phyloP scores from a whole-genome alignment of 2,113 vertebrate species.

The Epinephelus cyanopodus region DNA sequence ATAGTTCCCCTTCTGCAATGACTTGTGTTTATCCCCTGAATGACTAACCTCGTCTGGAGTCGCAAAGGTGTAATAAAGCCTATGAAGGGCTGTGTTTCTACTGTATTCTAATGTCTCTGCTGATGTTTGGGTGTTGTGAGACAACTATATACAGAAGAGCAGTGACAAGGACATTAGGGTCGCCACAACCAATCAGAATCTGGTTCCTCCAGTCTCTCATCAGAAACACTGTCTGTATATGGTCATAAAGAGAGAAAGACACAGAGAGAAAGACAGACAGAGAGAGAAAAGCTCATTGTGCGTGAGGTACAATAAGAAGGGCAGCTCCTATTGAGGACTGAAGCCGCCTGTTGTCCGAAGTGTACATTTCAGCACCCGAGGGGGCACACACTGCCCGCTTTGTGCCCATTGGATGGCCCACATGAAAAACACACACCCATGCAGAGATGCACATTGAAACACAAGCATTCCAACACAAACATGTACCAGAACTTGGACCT shows the following conservation, averaged over 20 bases:
- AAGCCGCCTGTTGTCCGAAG: slow-evolving; percentile 84
- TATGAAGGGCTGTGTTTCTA: not conserved
- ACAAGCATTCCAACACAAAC: slow-evolving; percentile 56
- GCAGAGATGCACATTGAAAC: slow-evolving; percentile 56
- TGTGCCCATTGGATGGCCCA: slow-evolving; percentile 77
- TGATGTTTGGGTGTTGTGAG: slow-evolving; percentile 14
- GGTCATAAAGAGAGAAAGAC: slow-evolving; percentile 67
- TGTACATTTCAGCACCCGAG: slow-evolving; percentile 82
- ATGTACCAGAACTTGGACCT: slow-evolving; percentile 37
- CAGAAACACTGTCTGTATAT: slow-evolving; percentile 69
- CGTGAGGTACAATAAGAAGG: slow-evolving; percentile 88
- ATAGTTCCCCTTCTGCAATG: slow-evolving; percentile 78
- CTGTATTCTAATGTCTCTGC: slow-evolving; percentile 18
- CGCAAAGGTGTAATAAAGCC: slow-evolving; percentile 24
- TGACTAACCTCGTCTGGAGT: slow-evolving; percentile 59
- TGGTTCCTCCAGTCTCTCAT: slow-evolving; percentile 47
- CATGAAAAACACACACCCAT: slow-evolving; percentile 75
- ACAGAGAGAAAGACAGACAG: slow-evolving; percentile 53
- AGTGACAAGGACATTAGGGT: slow-evolving; percentile 40
- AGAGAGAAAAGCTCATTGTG: slow-evolving; percentile 87
- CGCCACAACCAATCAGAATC: slow-evolving; percentile 51
- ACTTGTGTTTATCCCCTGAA: slow-evolving; percentile 47
- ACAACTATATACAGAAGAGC: slow-evolving; percentile 31
- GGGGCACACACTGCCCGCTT: slow-evolving; percentile 82
- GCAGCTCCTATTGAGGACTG: slow-evolving; percentile 88